A percentile compares a stretch with the other conserved stretches of the same genome.
Conservation (phyloP, 2,797 vertebrate species). For the Neosalanx taihuensis region DNA sequence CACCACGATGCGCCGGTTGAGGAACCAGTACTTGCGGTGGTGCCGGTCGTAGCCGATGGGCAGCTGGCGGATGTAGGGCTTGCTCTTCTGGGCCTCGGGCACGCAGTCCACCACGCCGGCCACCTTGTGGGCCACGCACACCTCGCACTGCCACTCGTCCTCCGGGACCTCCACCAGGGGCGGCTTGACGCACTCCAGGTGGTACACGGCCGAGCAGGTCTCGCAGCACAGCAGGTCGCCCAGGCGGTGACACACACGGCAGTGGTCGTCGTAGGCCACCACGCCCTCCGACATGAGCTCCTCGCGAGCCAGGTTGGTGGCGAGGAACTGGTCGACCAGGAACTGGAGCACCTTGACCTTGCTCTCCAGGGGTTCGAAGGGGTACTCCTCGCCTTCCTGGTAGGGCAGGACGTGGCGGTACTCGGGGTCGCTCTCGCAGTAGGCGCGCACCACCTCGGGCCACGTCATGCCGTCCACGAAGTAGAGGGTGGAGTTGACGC, state of each 20-base stretch:
- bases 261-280: constrained; percentile 95
- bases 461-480: constrained; percentile 98
- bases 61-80: constrained; percentile 90
- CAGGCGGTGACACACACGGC: constrained; percentile 93
- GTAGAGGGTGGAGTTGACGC: constrained; percentile 94
- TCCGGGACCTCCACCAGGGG: constrained; percentile 95
- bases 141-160: constrained; percentile 98
- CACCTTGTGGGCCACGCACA: constrained; percentile 93
- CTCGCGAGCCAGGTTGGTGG: constrained; percentile 93
- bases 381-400: constrained; percentile 91
- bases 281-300: constrained; percentile 96
- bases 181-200: constrained; percentile 94
- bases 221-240: constrained; percentile 97
- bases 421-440: constrained; percentile 94
- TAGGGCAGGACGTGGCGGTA: constrained; percentile 89
- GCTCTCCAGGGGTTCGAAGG: constrained; percentile 90
- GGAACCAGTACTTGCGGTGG: constrained; percentile 93
- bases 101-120: constrained; percentile 91
- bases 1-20: constrained; percentile 90
- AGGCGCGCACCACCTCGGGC: constrained; percentile 93
- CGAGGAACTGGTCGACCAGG: constrained; percentile 94
- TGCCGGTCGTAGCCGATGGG: constrained; percentile 91
- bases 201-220: constrained; percentile 96
- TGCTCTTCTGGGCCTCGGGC: constrained; percentile 91
- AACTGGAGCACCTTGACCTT: constrained; percentile 97